A percentile compares a stretch with the other conserved stretches of the same genome.
Conservation (phyloP, 2,797 vertebrate species). For the Malurus splendens region DNA sequence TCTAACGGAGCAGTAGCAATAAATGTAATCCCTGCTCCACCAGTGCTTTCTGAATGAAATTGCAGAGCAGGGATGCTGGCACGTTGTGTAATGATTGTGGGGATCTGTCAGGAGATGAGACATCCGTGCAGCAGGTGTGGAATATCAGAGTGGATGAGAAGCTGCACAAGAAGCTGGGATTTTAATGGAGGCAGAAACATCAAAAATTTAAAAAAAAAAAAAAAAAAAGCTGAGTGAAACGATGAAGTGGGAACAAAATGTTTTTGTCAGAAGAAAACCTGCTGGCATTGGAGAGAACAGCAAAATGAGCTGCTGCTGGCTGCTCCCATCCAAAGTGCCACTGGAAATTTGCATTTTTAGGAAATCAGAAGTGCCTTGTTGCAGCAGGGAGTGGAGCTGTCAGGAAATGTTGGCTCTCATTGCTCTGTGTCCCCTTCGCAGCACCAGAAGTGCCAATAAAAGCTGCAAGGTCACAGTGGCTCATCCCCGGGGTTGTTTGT, state of each 20-base stretch:
- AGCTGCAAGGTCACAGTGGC: not conserved
- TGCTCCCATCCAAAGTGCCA: not conserved
- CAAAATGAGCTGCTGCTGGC: not conserved
- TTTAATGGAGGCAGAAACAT: not conserved
- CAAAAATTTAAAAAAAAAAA: not conserved
- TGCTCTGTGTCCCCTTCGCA: not conserved
- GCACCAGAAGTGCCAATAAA: not conserved
- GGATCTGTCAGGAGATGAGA: not conserved
- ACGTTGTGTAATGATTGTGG: fast-evolving
- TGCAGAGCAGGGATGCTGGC: not conserved
- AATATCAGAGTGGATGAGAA: not conserved
- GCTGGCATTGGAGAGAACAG: not conserved
- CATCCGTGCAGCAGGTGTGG: not conserved
- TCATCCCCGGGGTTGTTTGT: not conserved
- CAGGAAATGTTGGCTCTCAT: not conserved
- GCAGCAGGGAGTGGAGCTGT: not conserved
- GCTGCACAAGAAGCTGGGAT: not conserved
- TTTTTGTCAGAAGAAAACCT: not conserved
- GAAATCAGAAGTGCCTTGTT: not conserved
- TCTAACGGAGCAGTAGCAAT: not conserved
- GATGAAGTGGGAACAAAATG: not conserved
- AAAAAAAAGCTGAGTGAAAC: not conserved
- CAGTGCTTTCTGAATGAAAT: not conserved
- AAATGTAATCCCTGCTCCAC: not conserved
- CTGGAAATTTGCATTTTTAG: not conserved